Percentiles rank a stretch among this genome's conserved stretches.
Evolutionary conservation across 2,888 invertebrate genomes (phyloP).

Genomic region (Dorcus parallelipipedus): DNA sequence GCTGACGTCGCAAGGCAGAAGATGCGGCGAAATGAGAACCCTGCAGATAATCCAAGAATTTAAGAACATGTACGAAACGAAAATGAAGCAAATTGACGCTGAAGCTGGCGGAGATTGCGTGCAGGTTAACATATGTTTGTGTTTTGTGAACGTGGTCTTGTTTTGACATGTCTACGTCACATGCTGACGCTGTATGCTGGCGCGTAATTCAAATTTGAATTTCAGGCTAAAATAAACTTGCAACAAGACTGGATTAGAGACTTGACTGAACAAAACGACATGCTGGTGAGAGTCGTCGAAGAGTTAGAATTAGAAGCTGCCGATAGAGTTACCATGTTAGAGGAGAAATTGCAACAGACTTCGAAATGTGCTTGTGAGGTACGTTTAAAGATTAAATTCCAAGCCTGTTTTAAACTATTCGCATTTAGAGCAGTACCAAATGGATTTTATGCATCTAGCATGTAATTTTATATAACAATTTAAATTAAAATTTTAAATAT

Average conservation of each 20-base stretch:
- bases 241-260: slow-evolving; percentile 66
- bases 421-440: too few species aligned
- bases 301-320: slow-evolving; percentile 66
- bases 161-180: slow-evolving; percentile 1
- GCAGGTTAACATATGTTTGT: neutral
- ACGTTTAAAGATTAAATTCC: neutral
- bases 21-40: slow-evolving; percentile 43
- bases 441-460: too few species aligned
- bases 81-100: slow-evolving; percentile 57
- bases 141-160: slow-evolving; percentile 9
- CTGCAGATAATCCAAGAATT: slow-evolving; percentile 59
- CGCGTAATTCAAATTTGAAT: neutral
- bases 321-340: slow-evolving; percentile 54
- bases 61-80: slow-evolving; percentile 59
- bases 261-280: slow-evolving; percentile 64
- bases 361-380: slow-evolving; percentile 47
- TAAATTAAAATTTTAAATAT: too few species aligned
- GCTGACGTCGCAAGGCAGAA: slow-evolving; percentile 14
- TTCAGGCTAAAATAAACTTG: slow-evolving; percentile 62
- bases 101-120: slow-evolving; percentile 48
- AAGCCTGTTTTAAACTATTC: too few species aligned
- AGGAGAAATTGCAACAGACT: slow-evolving; percentile 52
- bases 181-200: neutral
- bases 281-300: slow-evolving; percentile 63
- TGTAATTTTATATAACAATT: too few species aligned